Evolutionary conservation across 2,113 vertebrate genomes (phyloP), one percentile per base, ranked within the genome.

Genomic region (Gila orcuttii): DNA sequence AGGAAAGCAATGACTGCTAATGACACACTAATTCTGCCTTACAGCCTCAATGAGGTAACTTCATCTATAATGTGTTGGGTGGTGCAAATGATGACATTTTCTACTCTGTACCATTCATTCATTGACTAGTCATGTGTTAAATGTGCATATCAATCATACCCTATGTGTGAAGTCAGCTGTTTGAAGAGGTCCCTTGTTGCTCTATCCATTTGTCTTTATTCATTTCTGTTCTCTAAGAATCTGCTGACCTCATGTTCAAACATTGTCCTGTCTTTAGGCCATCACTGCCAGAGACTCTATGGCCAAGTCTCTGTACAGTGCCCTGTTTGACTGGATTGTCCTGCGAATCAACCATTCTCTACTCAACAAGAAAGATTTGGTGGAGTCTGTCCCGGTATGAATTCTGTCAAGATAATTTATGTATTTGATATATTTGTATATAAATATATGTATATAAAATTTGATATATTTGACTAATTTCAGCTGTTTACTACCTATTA

Each of bases 321-420:
- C 96, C 19, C 93, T 99, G 85, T 99, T 99, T 71, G 98, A 99
- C 55, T 99, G 98, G 98, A 98, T 99, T 11, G 93, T 98, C 83
- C 93, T 99, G 79, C 93, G 97, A 45, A 97, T 99, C 90, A 99
- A 99, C 92, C 97, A 98, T 0, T 96, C 98, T 0, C 94, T 98
- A 33, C 95, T 99, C 71, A 99, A 98, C 85, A 97, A 96, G 89
- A 96, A 95, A 86, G 98, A 99, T 91, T 93, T 98, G 95, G 96
- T 97, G 82, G 97, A 97, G 76, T 96, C 97, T 0, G 94, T 98
- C 79, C 93, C 94, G 31, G 98, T 99, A 91, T 95, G 95, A 91
- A 31, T 13, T 47, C 60, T 57, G 55, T 57, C 6, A 1, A 57
- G 7, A 57, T 57, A 8, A 57, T 23, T 23, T 57, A 57, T 17